Conservation (phyloP, 1,140 invertebrate genomes). For the Berghia stephanieae region DNA sequence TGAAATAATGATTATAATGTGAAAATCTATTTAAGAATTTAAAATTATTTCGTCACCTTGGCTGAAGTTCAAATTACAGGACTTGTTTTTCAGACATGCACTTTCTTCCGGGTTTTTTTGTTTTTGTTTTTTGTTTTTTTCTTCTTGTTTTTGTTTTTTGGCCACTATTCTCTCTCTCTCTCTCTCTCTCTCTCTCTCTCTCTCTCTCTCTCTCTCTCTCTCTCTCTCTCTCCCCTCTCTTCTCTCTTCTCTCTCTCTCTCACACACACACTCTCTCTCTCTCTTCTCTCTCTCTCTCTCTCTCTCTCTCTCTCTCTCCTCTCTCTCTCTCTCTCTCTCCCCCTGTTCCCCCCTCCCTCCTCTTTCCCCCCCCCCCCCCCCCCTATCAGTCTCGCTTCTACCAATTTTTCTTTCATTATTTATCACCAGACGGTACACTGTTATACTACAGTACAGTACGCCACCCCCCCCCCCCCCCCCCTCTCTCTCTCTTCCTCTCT, state of each 20-base stretch:
- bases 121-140: too few species aligned
- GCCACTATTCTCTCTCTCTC: neutral
- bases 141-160: neutral
- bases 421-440: too few species aligned
- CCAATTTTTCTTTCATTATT: neutral
- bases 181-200: constrained; percentile 24
- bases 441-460: too few species aligned
- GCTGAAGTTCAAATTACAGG: too few species aligned
- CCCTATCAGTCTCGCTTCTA: neutral
- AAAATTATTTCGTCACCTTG: too few species aligned
- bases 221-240: neutral
- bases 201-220: neutral
- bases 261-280: neutral
- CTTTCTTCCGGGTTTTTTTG: too few species aligned
- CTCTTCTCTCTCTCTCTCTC: neutral
- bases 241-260: neutral
- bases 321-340: neutral
- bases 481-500: too few species aligned
- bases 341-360: neutral
- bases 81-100: too few species aligned
- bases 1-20: too few species aligned
- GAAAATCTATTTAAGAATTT: too few species aligned
- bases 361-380: neutral
- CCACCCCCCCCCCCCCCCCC: too few species aligned
- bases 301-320: neutral